Evolutionary conservation across 1,140 invertebrate species (phyloP), one percentile per base, ranked within the genome.

Genomic region (Pteromalus puparum): DNA sequence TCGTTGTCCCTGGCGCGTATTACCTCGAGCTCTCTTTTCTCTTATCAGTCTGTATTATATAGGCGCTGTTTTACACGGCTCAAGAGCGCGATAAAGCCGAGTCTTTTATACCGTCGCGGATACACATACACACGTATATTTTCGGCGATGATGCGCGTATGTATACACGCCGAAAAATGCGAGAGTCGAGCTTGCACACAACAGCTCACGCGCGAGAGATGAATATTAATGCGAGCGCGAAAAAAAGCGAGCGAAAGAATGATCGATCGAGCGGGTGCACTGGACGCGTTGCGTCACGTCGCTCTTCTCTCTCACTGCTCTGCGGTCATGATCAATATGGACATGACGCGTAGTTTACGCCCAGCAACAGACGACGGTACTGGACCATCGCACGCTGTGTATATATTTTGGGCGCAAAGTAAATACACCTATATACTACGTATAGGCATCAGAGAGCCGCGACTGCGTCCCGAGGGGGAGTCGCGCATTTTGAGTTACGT

Each of bases 401-500:
- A 28, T 68, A 26, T 26, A 70, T 70, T 70, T 30, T 26, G 68
- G 68, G 24, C 28, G 24, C 9, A 70, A 70, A 70, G 68, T 28
- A 70, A 70, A 70, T 70, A 28, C 15, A 30, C 15, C 12, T 18
- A 18, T 30, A 61, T 70, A n/a, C n/a, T n/a, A n/a, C n/a, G n/a
- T n/a, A n/a, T n/a, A n/a, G n/a, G n/a, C n/a, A n/a, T n/a, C n/a
- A n/a, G n/a, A n/a, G n/a, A 70, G 6, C 13, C 21, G 10, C 6
- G 13, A 26, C 21, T 15, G 4, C 2, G 26, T 68, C 67, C 67
- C 68, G 9, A 30, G 68, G 28, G 68, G 26, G 26, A n/a, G 13
- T 26, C 28, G 68, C 68, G 68, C 68, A 70, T 70, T 70, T 70
- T 28, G 68, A 70, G 28, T 70, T 28, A 30, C 68, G 68, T 28